These are phyloP conservation scores for Tortricodes alternella DNA, from an alignment of 2,888 invertebrate genomes.

Conservation along the genomic window DNA sequence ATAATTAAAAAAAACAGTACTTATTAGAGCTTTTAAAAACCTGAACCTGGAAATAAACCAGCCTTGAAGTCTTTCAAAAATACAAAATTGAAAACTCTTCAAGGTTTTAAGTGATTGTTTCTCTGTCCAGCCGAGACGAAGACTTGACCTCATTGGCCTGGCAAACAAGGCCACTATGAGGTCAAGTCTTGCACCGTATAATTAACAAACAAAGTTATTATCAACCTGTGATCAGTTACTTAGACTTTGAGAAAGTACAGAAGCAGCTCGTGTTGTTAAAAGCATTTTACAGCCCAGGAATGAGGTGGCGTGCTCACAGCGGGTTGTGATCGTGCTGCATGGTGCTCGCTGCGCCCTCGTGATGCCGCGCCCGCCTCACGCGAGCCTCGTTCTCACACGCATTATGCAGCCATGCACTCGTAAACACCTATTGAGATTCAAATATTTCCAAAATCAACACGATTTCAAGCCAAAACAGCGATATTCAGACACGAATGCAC, in stretches of 20 bases:
- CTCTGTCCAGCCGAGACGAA: not conserved
- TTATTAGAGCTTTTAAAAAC: too few species aligned
- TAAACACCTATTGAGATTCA: not conserved
- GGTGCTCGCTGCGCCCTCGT: not conserved
- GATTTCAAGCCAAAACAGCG: not conserved
- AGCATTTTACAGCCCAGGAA: not conserved
- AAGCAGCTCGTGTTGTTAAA: not conserved
- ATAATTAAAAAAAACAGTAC: too few species aligned
- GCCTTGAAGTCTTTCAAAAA: too few species aligned
- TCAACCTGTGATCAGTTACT: too few species aligned
- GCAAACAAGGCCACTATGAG: not conserved
- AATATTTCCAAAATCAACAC: not conserved
- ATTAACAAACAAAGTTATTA: too few species aligned
- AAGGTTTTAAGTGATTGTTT: too few species aligned
- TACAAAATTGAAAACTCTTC: too few species aligned
- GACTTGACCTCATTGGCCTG: not conserved
- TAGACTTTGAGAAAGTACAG: too few species aligned
- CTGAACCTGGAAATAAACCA: too few species aligned
- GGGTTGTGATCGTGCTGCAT: slow-evolving; percentile 4
- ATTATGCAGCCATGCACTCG: not conserved
- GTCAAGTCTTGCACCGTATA: not conserved
- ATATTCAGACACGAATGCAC: not conserved
- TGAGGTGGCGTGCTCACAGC: not conserved
- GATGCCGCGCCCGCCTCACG: not conserved
- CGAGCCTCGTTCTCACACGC: not conserved